Conservation (phyloP, 2,888 invertebrate genomes). For the Tiphia femorata region DNA sequence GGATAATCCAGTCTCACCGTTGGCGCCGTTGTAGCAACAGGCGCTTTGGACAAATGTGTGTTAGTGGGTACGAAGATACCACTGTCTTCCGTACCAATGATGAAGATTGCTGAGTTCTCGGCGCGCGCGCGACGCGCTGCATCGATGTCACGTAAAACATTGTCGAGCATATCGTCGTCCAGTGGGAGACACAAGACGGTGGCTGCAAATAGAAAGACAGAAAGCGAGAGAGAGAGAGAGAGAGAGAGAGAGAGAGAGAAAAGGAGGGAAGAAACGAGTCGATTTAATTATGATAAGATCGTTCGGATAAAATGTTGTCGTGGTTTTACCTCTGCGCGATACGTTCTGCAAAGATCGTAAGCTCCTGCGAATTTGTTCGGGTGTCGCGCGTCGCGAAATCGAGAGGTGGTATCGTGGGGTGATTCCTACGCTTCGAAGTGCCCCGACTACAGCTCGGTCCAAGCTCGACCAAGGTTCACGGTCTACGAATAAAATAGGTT, state of each 20-base stretch:
- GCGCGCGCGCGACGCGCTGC: constrained; percentile 66
- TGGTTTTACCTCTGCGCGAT: constrained; percentile 70
- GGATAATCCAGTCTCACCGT: neutral
- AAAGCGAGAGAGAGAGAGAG: no score
- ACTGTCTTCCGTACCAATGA: constrained; percentile 65
- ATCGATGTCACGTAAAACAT: constrained; percentile 68
- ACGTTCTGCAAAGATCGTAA: constrained; percentile 68
- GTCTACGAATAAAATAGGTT: constrained; percentile 62
- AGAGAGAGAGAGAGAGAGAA: neutral
- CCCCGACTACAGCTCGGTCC: constrained; percentile 70
- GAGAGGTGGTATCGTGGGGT: constrained; percentile 71
- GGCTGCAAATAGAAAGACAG: constrained; percentile 54
- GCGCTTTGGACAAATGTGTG: no score
- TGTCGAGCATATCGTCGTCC: constrained; percentile 44
- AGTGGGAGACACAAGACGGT: constrained; percentile 72
- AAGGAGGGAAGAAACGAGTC: neutral
- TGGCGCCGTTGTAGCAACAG: neutral
- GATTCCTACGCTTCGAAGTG: constrained; percentile 70
- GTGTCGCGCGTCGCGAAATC: constrained; percentile 65
- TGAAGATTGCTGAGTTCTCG: constrained; percentile 68
- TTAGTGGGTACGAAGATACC: constrained; percentile 59
- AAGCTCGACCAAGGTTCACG: constrained; percentile 72
- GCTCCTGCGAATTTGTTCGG: constrained; percentile 66
- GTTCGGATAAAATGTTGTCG: no score
- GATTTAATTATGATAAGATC: no score